Percentiles rank a stretch among this genome's conserved stretches.
These are phyloP conservation scores for Abramis brama DNA, from an alignment of 2,113 vertebrate genomes.

Conservation along the genomic window DNA sequence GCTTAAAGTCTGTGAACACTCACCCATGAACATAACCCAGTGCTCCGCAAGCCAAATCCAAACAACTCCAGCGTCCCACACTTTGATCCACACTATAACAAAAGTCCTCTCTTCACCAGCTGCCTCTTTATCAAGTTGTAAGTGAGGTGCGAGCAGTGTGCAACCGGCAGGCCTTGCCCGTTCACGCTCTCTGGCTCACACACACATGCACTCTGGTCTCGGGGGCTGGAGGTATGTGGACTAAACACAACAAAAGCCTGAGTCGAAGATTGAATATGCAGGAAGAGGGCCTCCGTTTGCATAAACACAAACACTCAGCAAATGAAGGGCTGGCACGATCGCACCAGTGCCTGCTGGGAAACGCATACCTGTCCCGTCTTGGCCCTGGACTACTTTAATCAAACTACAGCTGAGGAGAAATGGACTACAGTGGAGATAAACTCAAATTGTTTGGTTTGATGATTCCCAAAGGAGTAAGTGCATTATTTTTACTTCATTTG, in stretches of 20 bases:
- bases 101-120: conserved; percentile 35
- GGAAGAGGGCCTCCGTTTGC: conserved; percentile 92
- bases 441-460: neutral
- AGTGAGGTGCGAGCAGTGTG: conserved; percentile 36
- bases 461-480: conserved; percentile 5
- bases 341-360: conserved; percentile 82
- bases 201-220: conserved; percentile 73
- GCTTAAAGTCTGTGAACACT: conserved; percentile 40
- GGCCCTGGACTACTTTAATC: conserved; percentile 70
- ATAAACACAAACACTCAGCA: conserved; percentile 99
- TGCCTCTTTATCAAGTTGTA: conserved; percentile 29
- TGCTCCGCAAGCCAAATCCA: conserved; percentile 36
- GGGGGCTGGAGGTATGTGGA: conserved; percentile 93
- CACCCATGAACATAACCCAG: conserved; percentile 43
- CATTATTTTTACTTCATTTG: neutral
- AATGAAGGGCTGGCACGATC: conserved; percentile 91
- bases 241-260: conserved; percentile 97
- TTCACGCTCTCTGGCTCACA: neutral
- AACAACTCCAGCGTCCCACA: conserved; percentile 12
- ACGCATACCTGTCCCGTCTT: conserved; percentile 83
- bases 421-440: neutral
- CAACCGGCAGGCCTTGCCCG: conserved; percentile 29
- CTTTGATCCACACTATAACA: conserved; percentile 16
- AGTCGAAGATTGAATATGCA: conserved; percentile 96
- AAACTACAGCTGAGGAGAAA: neutral